Conservation (phyloP, 2,888 invertebrate species). For the Hemicrepidius hirtus region DNA sequence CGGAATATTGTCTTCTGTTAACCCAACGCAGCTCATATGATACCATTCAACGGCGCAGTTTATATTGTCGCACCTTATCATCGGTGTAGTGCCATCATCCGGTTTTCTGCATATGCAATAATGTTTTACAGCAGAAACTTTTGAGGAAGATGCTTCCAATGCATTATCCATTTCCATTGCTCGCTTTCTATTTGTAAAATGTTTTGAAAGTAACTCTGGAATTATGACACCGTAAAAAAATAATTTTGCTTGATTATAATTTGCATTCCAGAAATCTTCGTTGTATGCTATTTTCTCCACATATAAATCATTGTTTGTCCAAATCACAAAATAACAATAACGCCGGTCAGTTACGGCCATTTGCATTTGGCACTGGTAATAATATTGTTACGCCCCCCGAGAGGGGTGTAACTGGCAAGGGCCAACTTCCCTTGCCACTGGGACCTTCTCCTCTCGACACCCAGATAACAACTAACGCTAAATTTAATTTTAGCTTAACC, state of each 20-base stretch:
- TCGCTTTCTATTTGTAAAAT: background rate
- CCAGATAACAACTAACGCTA: too few species aligned
- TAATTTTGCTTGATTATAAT: background rate
- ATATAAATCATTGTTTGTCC: background rate
- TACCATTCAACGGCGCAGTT: slow-evolving; percentile 6
- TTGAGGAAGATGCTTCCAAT: background rate
- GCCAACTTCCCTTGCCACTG: too few species aligned
- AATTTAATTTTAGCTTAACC: too few species aligned
- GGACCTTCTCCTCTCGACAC: too few species aligned
- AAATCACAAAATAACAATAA: slow-evolving; percentile 4
- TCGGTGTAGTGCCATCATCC: background rate
- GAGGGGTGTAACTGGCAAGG: too few species aligned
- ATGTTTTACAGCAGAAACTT: background rate
- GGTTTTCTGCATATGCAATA: background rate
- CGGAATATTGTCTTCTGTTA: background rate
- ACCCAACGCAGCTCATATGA: slow-evolving; percentile 13
- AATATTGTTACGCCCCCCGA: too few species aligned
- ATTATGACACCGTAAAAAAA: slow-evolving; percentile 1
- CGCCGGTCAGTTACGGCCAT: background rate
- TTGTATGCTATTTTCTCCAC: background rate
- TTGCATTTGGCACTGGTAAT: too few species aligned
- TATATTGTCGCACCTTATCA: slow-evolving; percentile 1
- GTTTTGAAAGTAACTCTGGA: slow-evolving; percentile 9
- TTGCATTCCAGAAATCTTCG: slow-evolving; percentile 1
- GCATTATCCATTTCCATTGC: too few species aligned